Percentiles rank a stretch among this genome's conserved stretches.
phyloP scores from a whole-genome alignment of 1,140 invertebrate species.

The Reticulitermes speratus region DNA sequence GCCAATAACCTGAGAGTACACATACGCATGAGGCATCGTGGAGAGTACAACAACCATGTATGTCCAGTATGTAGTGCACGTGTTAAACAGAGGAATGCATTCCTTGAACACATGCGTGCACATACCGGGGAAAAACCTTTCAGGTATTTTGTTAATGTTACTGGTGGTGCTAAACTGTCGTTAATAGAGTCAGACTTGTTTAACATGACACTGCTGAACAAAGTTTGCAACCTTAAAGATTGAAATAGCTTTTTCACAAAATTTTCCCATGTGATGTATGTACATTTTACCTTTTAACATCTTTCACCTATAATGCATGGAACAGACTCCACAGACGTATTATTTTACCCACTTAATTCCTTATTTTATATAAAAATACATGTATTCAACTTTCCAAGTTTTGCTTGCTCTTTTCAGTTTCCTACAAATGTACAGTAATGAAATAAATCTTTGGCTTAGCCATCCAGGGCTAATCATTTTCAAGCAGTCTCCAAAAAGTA shows the following conservation, averaged over 20 bases:
- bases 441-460: no score
- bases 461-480: no score
- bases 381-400: no score
- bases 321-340: no score
- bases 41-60: constrained; percentile 34
- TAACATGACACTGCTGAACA: neutral
- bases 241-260: neutral
- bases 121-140: constrained; percentile 35
- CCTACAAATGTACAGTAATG: no score
- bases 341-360: no score
- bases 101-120: constrained; percentile 35
- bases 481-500: no score
- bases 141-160: constrained; percentile 16
- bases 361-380: no score
- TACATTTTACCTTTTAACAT: no score
- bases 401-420: no score
- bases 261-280: no score
- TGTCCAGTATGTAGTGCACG: constrained; percentile 34
- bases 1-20: constrained; percentile 37
- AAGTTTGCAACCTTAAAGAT: neutral
- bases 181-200: neutral
- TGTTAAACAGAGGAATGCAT: constrained; percentile 32
- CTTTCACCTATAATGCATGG: no score
- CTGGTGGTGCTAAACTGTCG: neutral
- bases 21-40: constrained; percentile 32